Evolutionary conservation across 2,888 invertebrate species (phyloP), one percentile per base, ranked within the genome.

Genomic region (Himalopsyche japonica): DNA sequence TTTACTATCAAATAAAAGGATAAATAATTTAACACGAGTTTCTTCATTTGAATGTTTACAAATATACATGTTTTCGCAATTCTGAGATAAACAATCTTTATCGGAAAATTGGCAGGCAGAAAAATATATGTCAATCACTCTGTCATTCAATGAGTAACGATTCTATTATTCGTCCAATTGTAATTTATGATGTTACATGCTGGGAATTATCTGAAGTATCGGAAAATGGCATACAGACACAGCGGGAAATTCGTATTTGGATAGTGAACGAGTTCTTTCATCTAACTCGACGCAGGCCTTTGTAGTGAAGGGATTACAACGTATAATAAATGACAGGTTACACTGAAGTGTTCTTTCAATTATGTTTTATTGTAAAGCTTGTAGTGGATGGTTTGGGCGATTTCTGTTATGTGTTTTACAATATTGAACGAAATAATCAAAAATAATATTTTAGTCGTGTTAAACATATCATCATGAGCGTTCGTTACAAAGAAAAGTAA

Each of bases 281-380:
- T 70, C 24, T 15, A 7, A 70, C 30, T 70, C 70, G 30, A 70
- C 70, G 30, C 70, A 70, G 30, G 30, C 15, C 70, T 27, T 24
- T 27, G 30, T 70, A 70, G 27, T 30, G 12, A 30, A 30, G 18
- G 79, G 24, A 32, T 79, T 30, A 48, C 76, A 34, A 27, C 48
- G 32, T 76, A 34, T 81, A 24, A 81, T 81, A 76, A 76, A 81
- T 76, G 76, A 81, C 76, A 76, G 76, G 76, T 76, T 81, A 20
- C 81, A 27, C 32, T 20, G 10, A 76, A 81, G 48, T 48, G n/a
- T 81, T 76, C 47, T n/a, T 81, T 76, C 12, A 81, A 70, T 81
- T 2, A 43, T 70, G 7, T 57, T 70, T 30, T 37, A 78, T 47
- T 47, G 47, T 10, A 8, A 47, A 78, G 12, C 37, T 3, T 47